Conservation (phyloP, 2,113 vertebrate species). For the Eptatretus burgeri region DNA sequence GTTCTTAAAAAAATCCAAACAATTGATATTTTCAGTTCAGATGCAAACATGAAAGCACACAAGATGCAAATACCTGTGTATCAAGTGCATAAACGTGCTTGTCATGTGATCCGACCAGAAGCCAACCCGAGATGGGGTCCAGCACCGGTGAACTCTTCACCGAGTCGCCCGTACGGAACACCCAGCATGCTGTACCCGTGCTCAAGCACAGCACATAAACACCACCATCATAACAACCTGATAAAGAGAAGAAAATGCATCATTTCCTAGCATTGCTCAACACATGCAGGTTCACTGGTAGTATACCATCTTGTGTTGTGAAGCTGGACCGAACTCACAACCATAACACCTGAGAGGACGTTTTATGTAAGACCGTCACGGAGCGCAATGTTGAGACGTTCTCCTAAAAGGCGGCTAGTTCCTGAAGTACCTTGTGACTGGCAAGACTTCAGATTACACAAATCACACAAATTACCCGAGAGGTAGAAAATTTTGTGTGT, state of each 20-base stretch:
- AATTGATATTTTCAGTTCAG: background rate
- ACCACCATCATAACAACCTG: slow-evolving; percentile 55
- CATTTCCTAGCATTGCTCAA: too few species aligned
- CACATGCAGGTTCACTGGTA: too few species aligned
- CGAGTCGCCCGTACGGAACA: slow-evolving; percentile 33
- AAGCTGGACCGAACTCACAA: too few species aligned
- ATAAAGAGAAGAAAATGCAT: background rate
- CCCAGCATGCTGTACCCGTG: slow-evolving; percentile 36
- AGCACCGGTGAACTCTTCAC: slow-evolving; percentile 48
- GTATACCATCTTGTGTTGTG: too few species aligned
- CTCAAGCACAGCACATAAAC: slow-evolving; percentile 35
- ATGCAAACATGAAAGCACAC: background rate
- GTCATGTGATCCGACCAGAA: slow-evolving; percentile 60
- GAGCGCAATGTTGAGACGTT: too few species aligned
- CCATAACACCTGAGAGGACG: too few species aligned
- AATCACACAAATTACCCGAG: too few species aligned
- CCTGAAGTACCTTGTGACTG: too few species aligned
- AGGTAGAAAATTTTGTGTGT: too few species aligned
- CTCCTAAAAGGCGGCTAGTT: too few species aligned
- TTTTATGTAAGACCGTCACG: too few species aligned
- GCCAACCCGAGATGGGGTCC: slow-evolving; percentile 31
- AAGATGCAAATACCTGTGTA: slow-evolving; percentile 26
- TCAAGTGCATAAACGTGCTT: slow-evolving; percentile 47
- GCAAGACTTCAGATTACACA: too few species aligned
- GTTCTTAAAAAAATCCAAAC: background rate